Percentiles rank a stretch among this genome's conserved stretches.
phyloP scores from a whole-genome alignment of 1,140 invertebrate genomes.

The Orchestia grillus region DNA sequence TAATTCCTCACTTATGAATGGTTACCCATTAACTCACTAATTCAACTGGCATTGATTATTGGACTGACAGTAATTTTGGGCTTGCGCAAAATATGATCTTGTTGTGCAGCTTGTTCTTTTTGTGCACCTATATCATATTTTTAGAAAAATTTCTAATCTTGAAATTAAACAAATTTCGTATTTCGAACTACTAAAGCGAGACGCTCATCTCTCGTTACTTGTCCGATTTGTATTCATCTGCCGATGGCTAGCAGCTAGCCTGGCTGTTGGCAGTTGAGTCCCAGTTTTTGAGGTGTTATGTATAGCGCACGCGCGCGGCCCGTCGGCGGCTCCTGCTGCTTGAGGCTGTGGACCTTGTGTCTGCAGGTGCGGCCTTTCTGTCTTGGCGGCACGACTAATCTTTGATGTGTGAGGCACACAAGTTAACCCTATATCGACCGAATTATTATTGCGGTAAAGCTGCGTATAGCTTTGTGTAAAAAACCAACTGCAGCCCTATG shows the following conservation, averaged over 20 bases:
- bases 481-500: too few relatives aligned
- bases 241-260: not conserved
- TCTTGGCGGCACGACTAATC: too few relatives aligned
- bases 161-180: not conserved
- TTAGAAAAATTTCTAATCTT: not conserved
- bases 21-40: not conserved
- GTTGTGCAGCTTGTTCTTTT: not conserved
- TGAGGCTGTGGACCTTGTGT: not conserved
- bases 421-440: too few relatives aligned
- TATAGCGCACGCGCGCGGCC: not conserved
- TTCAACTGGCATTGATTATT: not conserved
- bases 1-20: not conserved
- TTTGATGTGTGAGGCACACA: too few relatives aligned
- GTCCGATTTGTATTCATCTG: not conserved
- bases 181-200: not conserved
- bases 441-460: too few relatives aligned
- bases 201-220: not conserved
- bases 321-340: not conserved
- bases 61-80: not conserved
- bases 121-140: not conserved
- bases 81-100: not conserved
- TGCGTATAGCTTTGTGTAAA: too few relatives aligned
- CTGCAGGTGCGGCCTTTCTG: too few relatives aligned
- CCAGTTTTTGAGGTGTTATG: not conserved
- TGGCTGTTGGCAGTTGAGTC: not conserved